Evolutionary conservation across 2,888 invertebrate genomes (phyloP).

Genomic region (Ceramica pisi): DNA sequence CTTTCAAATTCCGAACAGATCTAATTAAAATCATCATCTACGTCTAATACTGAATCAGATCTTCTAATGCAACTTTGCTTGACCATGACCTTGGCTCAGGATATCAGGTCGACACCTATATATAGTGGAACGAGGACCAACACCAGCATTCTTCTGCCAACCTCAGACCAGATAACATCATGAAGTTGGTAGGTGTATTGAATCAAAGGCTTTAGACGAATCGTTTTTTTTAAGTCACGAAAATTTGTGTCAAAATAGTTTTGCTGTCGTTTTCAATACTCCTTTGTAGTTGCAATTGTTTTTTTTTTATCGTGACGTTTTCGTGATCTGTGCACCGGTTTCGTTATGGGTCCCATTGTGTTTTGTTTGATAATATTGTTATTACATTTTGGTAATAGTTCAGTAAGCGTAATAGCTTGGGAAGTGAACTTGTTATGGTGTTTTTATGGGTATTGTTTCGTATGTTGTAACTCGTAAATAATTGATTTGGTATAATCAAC

Average conservation of each 20-base stretch:
- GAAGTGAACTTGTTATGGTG: constrained; percentile 33
- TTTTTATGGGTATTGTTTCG: constrained; percentile 13
- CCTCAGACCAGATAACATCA: constrained; percentile 79
- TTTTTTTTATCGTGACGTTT: constrained; percentile 43
- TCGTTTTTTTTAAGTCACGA: constrained; percentile 39
- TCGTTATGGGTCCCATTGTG: constrained; percentile 41
- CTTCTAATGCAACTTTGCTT: constrained; percentile 49
- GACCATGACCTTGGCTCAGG: constrained; percentile 82
- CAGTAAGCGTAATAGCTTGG: constrained; percentile 27
- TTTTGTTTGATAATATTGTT: constrained; percentile 39
- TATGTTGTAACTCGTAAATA: constrained; percentile 1
- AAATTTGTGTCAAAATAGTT: constrained; percentile 41
- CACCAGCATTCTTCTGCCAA: constrained; percentile 80
- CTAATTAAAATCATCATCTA: constrained; percentile 43
- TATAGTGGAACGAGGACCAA: constrained; percentile 73
- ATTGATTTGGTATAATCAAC: neutral
- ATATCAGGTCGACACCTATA: constrained; percentile 77
- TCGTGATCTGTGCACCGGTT: constrained; percentile 56
- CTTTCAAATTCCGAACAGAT: constrained; percentile 45
- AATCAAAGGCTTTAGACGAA: constrained; percentile 26
- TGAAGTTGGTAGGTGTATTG: constrained; percentile 85
- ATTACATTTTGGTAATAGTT: constrained; percentile 26
- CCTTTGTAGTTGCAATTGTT: constrained; percentile 30
- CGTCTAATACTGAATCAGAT: constrained; percentile 44
- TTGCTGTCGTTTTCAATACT: constrained; percentile 20